Conservation (phyloP, 2,888 invertebrate species). For the Agrotis segetum region DNA sequence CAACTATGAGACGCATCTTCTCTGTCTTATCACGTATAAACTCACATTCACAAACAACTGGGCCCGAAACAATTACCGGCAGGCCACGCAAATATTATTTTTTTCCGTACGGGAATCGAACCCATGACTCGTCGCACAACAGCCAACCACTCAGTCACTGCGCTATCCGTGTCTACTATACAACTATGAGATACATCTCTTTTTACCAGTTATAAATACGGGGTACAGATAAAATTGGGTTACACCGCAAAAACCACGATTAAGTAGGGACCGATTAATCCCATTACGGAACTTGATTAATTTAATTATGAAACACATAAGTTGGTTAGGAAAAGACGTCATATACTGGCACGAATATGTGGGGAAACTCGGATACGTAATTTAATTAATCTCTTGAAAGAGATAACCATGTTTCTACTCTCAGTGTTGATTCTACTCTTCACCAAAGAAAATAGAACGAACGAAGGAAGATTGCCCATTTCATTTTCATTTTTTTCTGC, state of each 20-base stretch:
- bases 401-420: slow-evolving; percentile 13
- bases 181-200: too few species aligned
- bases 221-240: slow-evolving; percentile 12
- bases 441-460: slow-evolving; percentile 24
- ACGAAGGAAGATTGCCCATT: slow-evolving; percentile 5
- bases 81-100: too few species aligned
- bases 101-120: too few species aligned
- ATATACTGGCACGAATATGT: slow-evolving; percentile 20
- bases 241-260: slow-evolving; percentile 30
- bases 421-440: slow-evolving; percentile 38
- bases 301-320: slow-evolving; percentile 49
- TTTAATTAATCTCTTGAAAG: slow-evolving; percentile 37
- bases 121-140: too few species aligned
- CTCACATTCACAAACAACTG: too few species aligned
- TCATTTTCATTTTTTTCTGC: not conserved
- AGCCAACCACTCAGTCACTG: too few species aligned
- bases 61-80: too few species aligned
- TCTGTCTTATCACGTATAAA: too few species aligned
- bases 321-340: slow-evolving; percentile 31
- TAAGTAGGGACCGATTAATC: slow-evolving; percentile 38
- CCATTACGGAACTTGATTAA: slow-evolving; percentile 38
- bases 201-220: too few species aligned
- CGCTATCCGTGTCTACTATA: too few species aligned
- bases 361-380: slow-evolving; percentile 31
- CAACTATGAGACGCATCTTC: too few species aligned